Evolutionary conservation across 37 sponge, comb jelly and placozoan genomes (phyloP).

Genomic region (Beroe ovata): DNA sequence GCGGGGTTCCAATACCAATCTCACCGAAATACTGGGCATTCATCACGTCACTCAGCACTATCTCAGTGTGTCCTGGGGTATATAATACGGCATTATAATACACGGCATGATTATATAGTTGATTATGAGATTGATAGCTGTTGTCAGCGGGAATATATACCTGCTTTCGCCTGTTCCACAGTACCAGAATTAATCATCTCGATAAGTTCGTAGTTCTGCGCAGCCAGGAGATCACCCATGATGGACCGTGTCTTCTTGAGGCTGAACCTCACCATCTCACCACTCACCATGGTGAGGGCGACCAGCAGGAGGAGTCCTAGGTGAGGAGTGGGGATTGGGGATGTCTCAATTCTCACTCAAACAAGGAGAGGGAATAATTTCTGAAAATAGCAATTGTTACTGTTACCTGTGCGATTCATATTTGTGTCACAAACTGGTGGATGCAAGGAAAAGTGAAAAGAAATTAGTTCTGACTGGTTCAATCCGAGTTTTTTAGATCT

Average conservation of each 20-base stretch:
- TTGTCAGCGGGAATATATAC: too few species aligned
- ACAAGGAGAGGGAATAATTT: not conserved
- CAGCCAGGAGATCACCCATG: conserved; percentile 24
- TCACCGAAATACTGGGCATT: conserved; percentile 92
- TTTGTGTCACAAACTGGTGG: too few species aligned
- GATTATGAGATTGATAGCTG: not conserved
- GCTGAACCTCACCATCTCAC: conserved; percentile 30
- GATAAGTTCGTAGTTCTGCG: not conserved
- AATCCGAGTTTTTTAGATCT: too few species aligned
- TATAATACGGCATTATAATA: not conserved
- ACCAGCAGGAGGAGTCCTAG: not conserved
- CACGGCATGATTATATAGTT: not conserved
- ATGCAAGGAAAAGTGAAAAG: too few species aligned
- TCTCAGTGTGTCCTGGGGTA: conserved; percentile 37
- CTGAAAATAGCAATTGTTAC: conserved; percentile 13
- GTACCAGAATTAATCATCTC: not conserved
- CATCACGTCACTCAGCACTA: conserved; percentile 64
- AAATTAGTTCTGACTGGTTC: too few species aligned
- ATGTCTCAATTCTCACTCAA: not conserved
- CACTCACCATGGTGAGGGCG: not conserved
- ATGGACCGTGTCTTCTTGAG: conserved; percentile 46
- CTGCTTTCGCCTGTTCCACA: not conserved
- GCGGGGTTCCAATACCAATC: conserved; percentile 92
- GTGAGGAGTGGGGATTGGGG: not conserved
- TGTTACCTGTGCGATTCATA: too few species aligned